Evolutionary conservation across 2,888 invertebrate species (phyloP), one percentile per base, ranked within the genome.

Genomic region (Meandrusa payeni): DNA sequence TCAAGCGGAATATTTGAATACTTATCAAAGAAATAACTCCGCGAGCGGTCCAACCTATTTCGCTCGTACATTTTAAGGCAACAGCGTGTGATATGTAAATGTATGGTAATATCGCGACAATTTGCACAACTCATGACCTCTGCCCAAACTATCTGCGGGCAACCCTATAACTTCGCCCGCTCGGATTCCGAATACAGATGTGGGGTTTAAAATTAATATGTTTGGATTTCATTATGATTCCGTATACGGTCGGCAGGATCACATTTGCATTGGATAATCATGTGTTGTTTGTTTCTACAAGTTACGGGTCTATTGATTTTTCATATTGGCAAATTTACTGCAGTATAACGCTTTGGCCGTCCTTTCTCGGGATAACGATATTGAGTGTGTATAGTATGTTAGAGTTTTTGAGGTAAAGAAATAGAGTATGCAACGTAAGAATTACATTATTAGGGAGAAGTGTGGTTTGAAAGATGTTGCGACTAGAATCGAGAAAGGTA

Each of bases 201-300:
- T 79, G 74, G 76, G n/a, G 71, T 60, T 66, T 69, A 66, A 78
- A 79, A 81, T 80, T 81, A 83, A 82, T 82, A 79, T 77, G 78
- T 76, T 81, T 76, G 72, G 79, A 71, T 70, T 76, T 55, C 57
- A 78, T 82, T 79, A 76, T 54, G 64, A 65, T 26, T 32, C 33
- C 12, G 37, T 26, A 33, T 41, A 17, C 20, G 24, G 28, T n/a
- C 6, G 19, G 5, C 9, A 7, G n/a, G n/a, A 12, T 9, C 28
- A 12, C 13, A 44, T 44, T 44, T 33, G 44, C 33, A 44, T 39
- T 22, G 9, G 17, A 23, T 39, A 39, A 44, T 38, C 36, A 23
- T 43, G 22, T n/a, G 33, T 41, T 26, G 10, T 26, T 41, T 15
- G n/a, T 11, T 7, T 10, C 15, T 15, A 15, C 7, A n/a, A 9